Percentiles rank a stretch among this genome's conserved stretches.
These are phyloP conservation scores for Daktulosphaira vitifoliae DNA, from an alignment of 1,140 invertebrate species.

Conservation along the genomic window DNA sequence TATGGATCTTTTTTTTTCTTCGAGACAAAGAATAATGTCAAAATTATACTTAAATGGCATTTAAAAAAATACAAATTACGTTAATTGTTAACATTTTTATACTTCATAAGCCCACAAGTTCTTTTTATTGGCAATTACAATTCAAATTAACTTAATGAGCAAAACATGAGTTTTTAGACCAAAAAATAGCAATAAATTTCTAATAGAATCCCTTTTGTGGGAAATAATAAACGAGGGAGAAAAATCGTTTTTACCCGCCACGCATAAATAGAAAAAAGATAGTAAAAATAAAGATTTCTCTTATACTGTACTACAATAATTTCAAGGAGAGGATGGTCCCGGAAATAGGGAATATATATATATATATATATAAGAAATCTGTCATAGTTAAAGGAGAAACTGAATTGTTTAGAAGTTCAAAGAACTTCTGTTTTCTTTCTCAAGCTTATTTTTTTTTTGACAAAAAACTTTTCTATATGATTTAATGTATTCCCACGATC, in stretches of 20 bases:
- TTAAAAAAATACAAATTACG: too few species aligned
- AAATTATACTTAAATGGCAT: too few species aligned
- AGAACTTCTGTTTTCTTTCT: slow-evolving; percentile 12
- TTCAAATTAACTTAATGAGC: not conserved
- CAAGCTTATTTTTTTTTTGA: not conserved
- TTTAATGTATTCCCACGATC: not conserved
- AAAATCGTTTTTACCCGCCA: not conserved
- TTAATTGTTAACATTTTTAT: too few species aligned
- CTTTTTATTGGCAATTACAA: too few species aligned
- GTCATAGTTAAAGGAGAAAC: not conserved
- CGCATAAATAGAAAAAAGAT: not conserved
- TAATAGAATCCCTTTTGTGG: not conserved
- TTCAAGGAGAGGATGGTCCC: not conserved
- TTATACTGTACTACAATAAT: not conserved
- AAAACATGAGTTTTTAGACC: not conserved
- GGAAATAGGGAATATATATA: not conserved
- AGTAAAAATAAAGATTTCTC: not conserved
- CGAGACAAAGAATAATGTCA: too few species aligned
- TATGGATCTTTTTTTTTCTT: too few species aligned
- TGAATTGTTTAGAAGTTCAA: slow-evolving; percentile 28
- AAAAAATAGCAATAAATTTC: not conserved
- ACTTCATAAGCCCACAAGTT: too few species aligned
- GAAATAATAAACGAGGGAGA: slow-evolving; percentile 3
- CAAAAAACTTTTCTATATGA: too few species aligned
- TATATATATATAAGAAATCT: slow-evolving; percentile 17